phyloP scores from a whole-genome alignment of 2,797 vertebrate species.

The Petrocephalus sullivani region DNA sequence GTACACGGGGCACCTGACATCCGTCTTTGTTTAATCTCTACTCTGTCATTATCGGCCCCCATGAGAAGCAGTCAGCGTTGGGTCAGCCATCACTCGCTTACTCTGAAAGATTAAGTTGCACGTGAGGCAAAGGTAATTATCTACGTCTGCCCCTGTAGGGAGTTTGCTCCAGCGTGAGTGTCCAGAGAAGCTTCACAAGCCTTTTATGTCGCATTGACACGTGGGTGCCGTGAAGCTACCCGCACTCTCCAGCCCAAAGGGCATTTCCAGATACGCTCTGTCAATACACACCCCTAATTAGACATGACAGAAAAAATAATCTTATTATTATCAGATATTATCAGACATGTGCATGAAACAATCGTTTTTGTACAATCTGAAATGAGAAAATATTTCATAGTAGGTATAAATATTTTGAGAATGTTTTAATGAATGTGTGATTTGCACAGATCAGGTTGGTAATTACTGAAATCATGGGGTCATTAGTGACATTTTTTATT shows the following conservation, averaged over 20 bases:
- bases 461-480: background rate
- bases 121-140: background rate
- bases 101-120: background rate
- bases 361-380: background rate
- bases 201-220: background rate
- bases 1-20: background rate
- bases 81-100: background rate
- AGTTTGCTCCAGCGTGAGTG: background rate
- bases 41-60: background rate
- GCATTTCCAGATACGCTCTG: background rate
- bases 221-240: background rate
- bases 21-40: background rate
- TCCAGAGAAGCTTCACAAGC: background rate
- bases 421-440: slow-evolving; percentile 4
- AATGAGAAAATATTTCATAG: background rate
- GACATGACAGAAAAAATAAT: background rate
- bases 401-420: background rate
- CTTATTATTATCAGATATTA: background rate
- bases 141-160: background rate
- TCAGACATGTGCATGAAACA: background rate
- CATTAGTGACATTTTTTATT: background rate
- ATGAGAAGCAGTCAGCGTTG: background rate
- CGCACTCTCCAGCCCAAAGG: background rate
- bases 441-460: background rate
- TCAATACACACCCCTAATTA: background rate